Conservation (phyloP, 2,888 invertebrate genomes). For the Morpho deidamia region DNA sequence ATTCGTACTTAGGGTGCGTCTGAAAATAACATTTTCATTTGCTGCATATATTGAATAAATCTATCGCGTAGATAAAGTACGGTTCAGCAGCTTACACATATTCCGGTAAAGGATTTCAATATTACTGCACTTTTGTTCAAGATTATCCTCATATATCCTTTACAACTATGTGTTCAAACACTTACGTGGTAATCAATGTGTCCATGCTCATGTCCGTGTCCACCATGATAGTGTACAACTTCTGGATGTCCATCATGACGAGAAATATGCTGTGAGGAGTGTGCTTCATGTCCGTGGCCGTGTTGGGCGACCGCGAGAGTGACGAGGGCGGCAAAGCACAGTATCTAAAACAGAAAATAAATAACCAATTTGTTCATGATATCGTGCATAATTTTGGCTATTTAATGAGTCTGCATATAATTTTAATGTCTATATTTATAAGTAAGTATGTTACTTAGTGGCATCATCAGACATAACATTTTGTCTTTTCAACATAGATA, state of each 20-base stretch:
- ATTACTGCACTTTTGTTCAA: no score
- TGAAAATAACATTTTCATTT: background rate
- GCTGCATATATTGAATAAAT: no score
- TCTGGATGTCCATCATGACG: conserved; percentile 48
- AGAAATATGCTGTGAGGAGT: conserved; percentile 53
- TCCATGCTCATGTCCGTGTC: conserved; percentile 12
- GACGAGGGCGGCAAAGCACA: conserved; percentile 23
- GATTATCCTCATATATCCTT: no score
- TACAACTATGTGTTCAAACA: background rate
- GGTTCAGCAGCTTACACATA: no score
- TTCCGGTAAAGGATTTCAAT: no score
- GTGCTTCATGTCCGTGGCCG: conserved; percentile 44
- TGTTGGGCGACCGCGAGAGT: conserved; percentile 16
- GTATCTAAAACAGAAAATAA: conserved; percentile 12
- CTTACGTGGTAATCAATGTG: conserved; percentile 19
- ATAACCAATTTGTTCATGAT: no score
- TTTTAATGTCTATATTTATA: no score
- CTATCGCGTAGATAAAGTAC: background rate
- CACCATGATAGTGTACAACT: conserved; percentile 38
- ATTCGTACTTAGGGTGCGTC: conserved; percentile 36
- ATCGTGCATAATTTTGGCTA: no score
- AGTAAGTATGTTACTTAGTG: no score
- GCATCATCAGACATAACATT: no score
- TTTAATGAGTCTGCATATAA: no score
- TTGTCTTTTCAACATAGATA: no score